These are phyloP conservation scores for Hydrolagus colliei DNA, from an alignment of 2,797 vertebrate species.

Conservation along the genomic window DNA sequence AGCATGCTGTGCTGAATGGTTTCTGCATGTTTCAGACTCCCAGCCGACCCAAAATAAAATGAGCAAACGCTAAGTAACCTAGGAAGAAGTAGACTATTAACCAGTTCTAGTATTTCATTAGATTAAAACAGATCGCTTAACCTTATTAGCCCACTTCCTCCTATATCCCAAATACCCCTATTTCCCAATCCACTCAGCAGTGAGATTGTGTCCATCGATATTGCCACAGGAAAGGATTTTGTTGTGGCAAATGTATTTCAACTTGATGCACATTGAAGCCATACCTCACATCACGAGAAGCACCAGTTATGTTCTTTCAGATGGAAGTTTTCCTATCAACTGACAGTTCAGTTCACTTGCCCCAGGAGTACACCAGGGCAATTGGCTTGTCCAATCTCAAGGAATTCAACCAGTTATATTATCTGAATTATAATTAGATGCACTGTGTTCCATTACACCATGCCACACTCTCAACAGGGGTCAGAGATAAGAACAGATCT, in stretches of 20 bases:
- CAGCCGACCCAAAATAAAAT: no score
- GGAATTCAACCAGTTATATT: slow-evolving; percentile 1
- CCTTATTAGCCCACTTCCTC: no score
- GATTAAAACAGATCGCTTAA: no score
- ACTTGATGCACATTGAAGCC: background rate
- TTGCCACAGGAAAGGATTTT: no score
- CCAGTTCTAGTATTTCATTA: no score
- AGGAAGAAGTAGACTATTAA: no score
- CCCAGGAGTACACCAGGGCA: background rate
- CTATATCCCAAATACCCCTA: no score
- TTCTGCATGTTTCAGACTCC: no score
- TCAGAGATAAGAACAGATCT: background rate
- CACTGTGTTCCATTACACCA: slow-evolving; percentile 25
- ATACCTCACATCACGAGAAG: background rate
- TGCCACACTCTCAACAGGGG: background rate
- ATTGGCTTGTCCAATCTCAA: background rate
- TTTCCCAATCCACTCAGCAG: no score
- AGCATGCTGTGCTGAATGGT: no score
- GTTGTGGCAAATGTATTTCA: background rate
- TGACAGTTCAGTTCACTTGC: background rate
- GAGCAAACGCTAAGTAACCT: no score
- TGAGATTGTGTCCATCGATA: no score
- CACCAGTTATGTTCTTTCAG: background rate
- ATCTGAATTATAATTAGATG: background rate
- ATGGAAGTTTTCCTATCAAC: background rate